Conservation (phyloP, 2,888 invertebrate species). For the Dicycla oo region DNA sequence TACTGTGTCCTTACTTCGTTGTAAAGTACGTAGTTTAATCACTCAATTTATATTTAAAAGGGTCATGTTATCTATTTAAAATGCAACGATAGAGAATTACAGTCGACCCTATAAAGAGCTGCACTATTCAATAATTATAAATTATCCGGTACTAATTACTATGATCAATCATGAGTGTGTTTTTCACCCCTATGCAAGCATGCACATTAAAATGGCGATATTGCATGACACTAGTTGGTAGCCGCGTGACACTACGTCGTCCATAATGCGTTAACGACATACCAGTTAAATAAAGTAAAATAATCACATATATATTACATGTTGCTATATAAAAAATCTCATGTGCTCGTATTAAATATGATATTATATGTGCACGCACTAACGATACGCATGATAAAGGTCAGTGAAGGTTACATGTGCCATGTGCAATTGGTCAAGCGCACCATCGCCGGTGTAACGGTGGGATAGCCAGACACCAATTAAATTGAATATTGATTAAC, state of each 20-base stretch:
- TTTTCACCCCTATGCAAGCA: constrained; percentile 62
- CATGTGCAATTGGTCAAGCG: constrained; percentile 26
- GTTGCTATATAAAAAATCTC: constrained; percentile 43
- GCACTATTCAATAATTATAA: constrained; percentile 48
- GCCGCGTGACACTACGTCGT: constrained; percentile 75
- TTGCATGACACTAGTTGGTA: constrained; percentile 75
- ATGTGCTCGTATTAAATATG: constrained; percentile 36
- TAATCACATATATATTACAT: constrained; percentile 39
- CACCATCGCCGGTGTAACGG: constrained; percentile 12
- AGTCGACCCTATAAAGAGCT: constrained; percentile 33
- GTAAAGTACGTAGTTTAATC: constrained; percentile 42
- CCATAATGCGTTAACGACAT: constrained; percentile 71
- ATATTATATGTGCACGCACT: constrained; percentile 51
- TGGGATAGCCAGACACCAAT: constrained; percentile 35
- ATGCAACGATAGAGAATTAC: constrained; percentile 36
- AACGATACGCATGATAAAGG: constrained; percentile 53
- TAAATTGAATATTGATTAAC: constrained; percentile 40
- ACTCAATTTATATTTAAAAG: constrained; percentile 48
- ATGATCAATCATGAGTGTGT: constrained; percentile 60
- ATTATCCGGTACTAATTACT: constrained; percentile 55
- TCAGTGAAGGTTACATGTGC: constrained; percentile 43
- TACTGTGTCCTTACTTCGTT: constrained; percentile 23
- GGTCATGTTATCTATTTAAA: constrained; percentile 29
- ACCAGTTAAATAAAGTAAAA: constrained; percentile 63
- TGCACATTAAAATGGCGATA: constrained; percentile 74